Percentiles rank a stretch among this genome's conserved stretches.
These are phyloP conservation scores for Encarsia formosa DNA, from an alignment of 2,888 invertebrate species.

Conservation along the genomic window DNA sequence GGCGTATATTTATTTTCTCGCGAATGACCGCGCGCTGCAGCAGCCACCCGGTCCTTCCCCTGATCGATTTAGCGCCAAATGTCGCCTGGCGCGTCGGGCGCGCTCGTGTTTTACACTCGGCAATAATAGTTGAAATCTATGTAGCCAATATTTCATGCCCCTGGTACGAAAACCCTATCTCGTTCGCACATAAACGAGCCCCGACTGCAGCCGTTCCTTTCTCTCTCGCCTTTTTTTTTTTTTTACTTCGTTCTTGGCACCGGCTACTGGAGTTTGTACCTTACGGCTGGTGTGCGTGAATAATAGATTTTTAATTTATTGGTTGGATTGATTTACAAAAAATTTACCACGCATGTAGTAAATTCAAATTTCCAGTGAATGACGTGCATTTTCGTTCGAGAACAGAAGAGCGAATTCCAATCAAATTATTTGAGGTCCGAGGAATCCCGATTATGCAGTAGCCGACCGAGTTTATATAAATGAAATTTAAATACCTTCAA, in stretches of 20 bases:
- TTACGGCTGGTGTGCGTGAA: no score
- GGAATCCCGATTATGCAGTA: slow-evolving; percentile 24
- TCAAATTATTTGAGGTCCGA: no score
- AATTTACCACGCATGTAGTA: no score
- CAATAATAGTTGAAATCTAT: slow-evolving; percentile 52
- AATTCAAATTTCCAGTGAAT: no score
- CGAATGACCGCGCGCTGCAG: slow-evolving; percentile 22
- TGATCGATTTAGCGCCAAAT: slow-evolving; percentile 52
- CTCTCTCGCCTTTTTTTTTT: slow-evolving; percentile 14
- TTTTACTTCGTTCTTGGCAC: no score
- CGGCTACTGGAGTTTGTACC: no score
- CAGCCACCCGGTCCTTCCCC: slow-evolving; percentile 28
- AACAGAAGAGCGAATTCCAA: no score
- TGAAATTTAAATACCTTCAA: slow-evolving; percentile 37
- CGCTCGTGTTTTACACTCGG: slow-evolving; percentile 52
- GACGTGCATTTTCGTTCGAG: no score
- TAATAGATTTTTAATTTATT: no score
- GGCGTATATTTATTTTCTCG: slow-evolving; percentile 35
- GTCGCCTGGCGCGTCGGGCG: no score
- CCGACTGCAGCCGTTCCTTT: slow-evolving; percentile 4
- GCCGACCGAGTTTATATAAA: slow-evolving; percentile 31
- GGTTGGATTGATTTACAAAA: no score
- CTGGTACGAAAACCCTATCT: slow-evolving; percentile 33
- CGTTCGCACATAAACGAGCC: background rate
- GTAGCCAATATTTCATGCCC: slow-evolving; percentile 51